Conservation (phyloP, 2,113 vertebrate genomes). For the Daubentonia madagascariensis region DNA sequence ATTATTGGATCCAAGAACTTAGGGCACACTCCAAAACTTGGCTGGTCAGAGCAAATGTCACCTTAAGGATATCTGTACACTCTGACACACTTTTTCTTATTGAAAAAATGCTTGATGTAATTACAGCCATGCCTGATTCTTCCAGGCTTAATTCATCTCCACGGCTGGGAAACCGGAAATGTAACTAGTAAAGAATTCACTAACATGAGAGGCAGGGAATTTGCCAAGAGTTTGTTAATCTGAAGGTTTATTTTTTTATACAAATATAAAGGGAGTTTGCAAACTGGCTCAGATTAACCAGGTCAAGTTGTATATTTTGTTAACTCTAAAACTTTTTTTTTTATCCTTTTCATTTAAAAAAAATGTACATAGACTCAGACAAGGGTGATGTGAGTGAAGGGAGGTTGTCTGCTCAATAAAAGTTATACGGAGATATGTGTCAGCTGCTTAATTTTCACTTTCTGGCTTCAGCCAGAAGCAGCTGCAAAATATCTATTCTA, state of each 20-base stretch:
- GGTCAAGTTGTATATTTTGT: slow-evolving; percentile 68
- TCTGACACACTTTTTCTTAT: slow-evolving; percentile 75
- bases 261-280: slow-evolving; percentile 70
- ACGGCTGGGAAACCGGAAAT: slow-evolving; percentile 72
- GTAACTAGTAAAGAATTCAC: slow-evolving; percentile 71
- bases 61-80: slow-evolving; percentile 74
- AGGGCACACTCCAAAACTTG: slow-evolving; percentile 67
- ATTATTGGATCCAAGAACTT: not conserved
- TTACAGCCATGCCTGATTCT: slow-evolving; percentile 77
- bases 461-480: slow-evolving; percentile 50
- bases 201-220: slow-evolving; percentile 52
- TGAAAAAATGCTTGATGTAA: slow-evolving; percentile 78
- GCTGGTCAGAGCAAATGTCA: slow-evolving; percentile 74
- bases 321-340: slow-evolving; percentile 65
- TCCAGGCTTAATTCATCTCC: slow-evolving; percentile 65
- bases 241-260: slow-evolving; percentile 71
- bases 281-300: slow-evolving; percentile 71
- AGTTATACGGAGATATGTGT: slow-evolving; percentile 62
- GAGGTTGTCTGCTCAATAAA: slow-evolving; percentile 55
- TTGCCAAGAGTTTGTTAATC: slow-evolving; percentile 74
- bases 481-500: slow-evolving; percentile 60
- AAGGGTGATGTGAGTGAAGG: not conserved
- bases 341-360: slow-evolving; percentile 50
- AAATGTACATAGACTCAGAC: slow-evolving; percentile 20
- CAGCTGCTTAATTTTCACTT: slow-evolving; percentile 55